Percentiles rank a stretch among this genome's conserved stretches.
phyloP scores from a whole-genome alignment of 1,140 invertebrate species.

The Pogonomyrmex barbatus region DNA sequence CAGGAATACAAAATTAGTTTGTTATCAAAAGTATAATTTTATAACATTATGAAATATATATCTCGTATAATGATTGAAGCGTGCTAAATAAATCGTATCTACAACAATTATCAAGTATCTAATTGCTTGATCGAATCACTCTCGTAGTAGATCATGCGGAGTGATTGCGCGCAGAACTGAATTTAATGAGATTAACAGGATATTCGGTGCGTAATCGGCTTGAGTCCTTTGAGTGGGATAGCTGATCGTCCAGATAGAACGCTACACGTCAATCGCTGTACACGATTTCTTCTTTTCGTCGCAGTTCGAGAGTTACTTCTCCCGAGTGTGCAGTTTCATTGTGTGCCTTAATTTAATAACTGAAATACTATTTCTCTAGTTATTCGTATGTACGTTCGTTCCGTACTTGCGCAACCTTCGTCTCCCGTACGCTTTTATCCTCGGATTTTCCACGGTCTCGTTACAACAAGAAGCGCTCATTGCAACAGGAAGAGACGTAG shows the following conservation, averaged over 20 bases:
- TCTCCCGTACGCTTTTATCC: slow-evolving; percentile 60
- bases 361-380: slow-evolving; percentile 58
- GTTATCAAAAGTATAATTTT: background rate
- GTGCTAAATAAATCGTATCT: background rate
- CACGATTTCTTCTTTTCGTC: slow-evolving; percentile 36
- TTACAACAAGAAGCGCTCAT: slow-evolving; percentile 51
- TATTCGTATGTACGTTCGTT: slow-evolving; percentile 44
- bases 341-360: slow-evolving; percentile 60
- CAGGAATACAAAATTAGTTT: background rate
- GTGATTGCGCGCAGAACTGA: slow-evolving; percentile 18
- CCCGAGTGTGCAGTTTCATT: slow-evolving; percentile 50
- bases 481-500: slow-evolving; percentile 56
- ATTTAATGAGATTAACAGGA: slow-evolving; percentile 46
- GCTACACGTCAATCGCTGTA: slow-evolving; percentile 22
- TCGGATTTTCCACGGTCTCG: slow-evolving; percentile 55
- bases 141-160: background rate
- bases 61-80: background rate
- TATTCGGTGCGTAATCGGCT: slow-evolving; percentile 51
- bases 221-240: slow-evolving; percentile 42
- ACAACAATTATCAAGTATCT: slow-evolving; percentile 26
- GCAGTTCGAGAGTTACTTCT: slow-evolving; percentile 69
- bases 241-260: slow-evolving; percentile 23
- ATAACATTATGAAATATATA: background rate
- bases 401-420: slow-evolving; percentile 19
- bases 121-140: slow-evolving; percentile 47